Base-by-base conservation (phyloP, 2,888 invertebrate species). In the Aphelenchoides bicaudatus region DNA sequence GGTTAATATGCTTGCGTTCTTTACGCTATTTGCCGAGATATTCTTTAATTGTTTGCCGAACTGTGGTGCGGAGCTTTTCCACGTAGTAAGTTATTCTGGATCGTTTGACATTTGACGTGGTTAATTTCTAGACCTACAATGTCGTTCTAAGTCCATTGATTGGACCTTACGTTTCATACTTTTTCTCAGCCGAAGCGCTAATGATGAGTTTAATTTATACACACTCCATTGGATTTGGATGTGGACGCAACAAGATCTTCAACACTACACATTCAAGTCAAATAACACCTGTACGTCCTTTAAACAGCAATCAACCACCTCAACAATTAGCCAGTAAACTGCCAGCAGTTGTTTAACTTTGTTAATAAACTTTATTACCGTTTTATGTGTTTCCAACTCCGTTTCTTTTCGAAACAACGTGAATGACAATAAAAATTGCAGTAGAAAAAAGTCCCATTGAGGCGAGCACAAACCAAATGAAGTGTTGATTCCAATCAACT, bases 401-500 rank as follows among this genome's bases (percentile, higher is more conserved):
- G 52, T 68, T 63, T 30, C 59, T 47, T 46, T 70, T 73, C 16
- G 74, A 67, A 28, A 72, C 50, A 27, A 73, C 31, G 49, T 74
- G 71, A 28, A 74, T 67, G 6, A 67, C 23, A n/a, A 59, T 39
- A 55, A 74, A 73, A 38, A 72, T 57, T n/a, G 38, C 58, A 25
- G 68, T 67, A 30, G 72, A 70, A 1, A 67, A 19, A 25, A 66
- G 63, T 19, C 62, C 58, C 31, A 74, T 62, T 27, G 53, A 63
- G 3, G 67, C 61, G 69, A 74, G 71, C 10, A 74, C 62, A 34
- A 74, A 55, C 74, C 74, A 74, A 28, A 72, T 71, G 64, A 74
- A 74, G 27, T 72, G 70, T 48, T 70, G 70, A 63, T 74, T 73
- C 74, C 74, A 75, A 31, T 75, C 70, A 1, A 75, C 70, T 0